phyloP scores from a whole-genome alignment of 1,140 invertebrate genomes.

The Paraescarpia echinospica region DNA sequence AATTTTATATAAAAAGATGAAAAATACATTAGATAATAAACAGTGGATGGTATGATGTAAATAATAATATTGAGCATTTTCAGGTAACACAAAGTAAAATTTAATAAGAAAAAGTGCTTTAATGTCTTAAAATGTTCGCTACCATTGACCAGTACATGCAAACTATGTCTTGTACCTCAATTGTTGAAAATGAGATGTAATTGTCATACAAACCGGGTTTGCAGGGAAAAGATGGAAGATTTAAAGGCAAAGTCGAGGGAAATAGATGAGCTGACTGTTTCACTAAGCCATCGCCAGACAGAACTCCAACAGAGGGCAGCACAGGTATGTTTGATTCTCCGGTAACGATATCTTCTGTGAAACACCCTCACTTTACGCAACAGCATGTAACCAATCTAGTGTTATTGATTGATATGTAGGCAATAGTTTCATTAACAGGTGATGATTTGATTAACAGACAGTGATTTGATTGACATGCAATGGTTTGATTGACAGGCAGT shows the following conservation, averaged over 20 bases:
- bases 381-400: not conserved
- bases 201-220: not conserved
- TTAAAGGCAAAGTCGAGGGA: not conserved
- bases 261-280: not conserved
- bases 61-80: too few species aligned
- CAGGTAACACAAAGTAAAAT: too few species aligned
- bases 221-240: not conserved
- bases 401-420: too few species aligned
- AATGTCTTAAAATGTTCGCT: too few species aligned
- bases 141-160: too few species aligned
- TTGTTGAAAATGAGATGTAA: not conserved
- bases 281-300: not conserved
- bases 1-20: too few species aligned
- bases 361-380: not conserved
- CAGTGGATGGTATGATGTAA: too few species aligned
- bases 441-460: too few species aligned
- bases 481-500: not conserved
- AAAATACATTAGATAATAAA: too few species aligned
- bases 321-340: not conserved
- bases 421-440: too few species aligned
- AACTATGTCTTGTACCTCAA: too few species aligned
- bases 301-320: not conserved
- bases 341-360: not conserved
- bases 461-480: not conserved
- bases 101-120: too few species aligned